Evolutionary conservation across 2,797 vertebrate genomes (phyloP).

Genomic region (Semotilus atromaculatus): DNA sequence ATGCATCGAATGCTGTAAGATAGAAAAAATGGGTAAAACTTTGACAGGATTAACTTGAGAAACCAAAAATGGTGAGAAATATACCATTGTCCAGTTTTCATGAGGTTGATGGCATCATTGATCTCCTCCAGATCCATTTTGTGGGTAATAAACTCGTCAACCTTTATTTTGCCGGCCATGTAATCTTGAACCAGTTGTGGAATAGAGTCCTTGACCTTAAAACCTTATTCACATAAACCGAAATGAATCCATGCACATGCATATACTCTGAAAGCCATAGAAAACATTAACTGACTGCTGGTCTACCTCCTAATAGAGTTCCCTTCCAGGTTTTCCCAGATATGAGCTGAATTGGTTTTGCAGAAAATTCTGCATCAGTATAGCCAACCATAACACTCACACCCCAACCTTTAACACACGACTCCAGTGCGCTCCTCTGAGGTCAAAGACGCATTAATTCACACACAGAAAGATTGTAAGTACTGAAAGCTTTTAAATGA

Average conservation of each 20-base stretch:
- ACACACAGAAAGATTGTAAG: not conserved
- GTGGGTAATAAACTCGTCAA: constrained; percentile 89
- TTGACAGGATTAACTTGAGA: not conserved
- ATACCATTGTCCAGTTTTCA: constrained; percentile 84
- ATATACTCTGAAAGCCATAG: not conserved
- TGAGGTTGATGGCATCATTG: constrained; percentile 85
- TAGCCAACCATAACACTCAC: constrained; percentile 90
- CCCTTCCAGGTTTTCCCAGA: constrained; percentile 92
- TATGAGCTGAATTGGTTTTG: constrained; percentile 87
- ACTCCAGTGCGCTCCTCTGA: constrained; percentile 90
- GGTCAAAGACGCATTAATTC: not conserved
- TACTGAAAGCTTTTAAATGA: not conserved
- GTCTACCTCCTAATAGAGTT: constrained; percentile 88
- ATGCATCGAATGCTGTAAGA: constrained; percentile 61
- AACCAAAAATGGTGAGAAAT: not conserved
- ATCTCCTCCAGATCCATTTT: constrained; percentile 80
- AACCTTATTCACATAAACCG: constrained; percentile 70
- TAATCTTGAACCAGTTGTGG: constrained; percentile 82
- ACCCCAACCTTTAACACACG: constrained; percentile 89
- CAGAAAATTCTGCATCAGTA: constrained; percentile 84
- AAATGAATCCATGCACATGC: not conserved
- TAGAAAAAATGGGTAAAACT: constrained; percentile 8
- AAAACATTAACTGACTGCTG: not conserved
- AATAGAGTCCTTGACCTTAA: constrained; percentile 78
- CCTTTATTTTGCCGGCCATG: constrained; percentile 82